Conservation (phyloP, 2,888 invertebrate species). For the Synergus laeviventris region DNA sequence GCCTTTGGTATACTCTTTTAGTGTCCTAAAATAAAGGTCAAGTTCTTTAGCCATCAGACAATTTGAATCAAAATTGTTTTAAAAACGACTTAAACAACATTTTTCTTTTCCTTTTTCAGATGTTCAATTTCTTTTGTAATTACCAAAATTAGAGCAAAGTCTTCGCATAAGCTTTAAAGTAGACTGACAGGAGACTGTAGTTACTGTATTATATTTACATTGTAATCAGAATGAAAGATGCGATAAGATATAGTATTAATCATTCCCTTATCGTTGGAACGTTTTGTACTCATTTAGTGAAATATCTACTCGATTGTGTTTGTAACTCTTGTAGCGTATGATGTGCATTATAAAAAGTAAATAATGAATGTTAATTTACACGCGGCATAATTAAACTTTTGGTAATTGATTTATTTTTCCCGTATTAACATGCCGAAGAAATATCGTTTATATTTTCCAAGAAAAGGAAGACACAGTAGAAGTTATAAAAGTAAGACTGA, state of each 20-base stretch:
- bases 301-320: constrained; percentile 30
- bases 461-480: background rate
- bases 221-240: background rate
- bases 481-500: background rate
- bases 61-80: too few relatives aligned
- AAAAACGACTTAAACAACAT: too few relatives aligned
- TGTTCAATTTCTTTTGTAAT: background rate
- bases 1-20: too few relatives aligned
- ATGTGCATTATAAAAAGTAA: background rate
- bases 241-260: constrained; percentile 50
- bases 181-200: background rate
- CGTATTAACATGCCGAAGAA: constrained; percentile 45
- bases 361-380: background rate
- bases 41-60: too few relatives aligned
- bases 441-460: constrained; percentile 45
- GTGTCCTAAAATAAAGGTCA: too few relatives aligned
- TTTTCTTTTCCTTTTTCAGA: too few relatives aligned
- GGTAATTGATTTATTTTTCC: background rate
- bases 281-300: background rate
- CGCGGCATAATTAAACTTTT: background rate
- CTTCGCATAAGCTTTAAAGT: background rate
- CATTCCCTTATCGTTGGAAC: constrained; percentile 42
- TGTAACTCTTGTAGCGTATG: background rate
- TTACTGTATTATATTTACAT: background rate
- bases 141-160: background rate